Evolutionary conservation across 2,888 invertebrate species (phyloP).

Genomic region (Rhodophaea formosa): DNA sequence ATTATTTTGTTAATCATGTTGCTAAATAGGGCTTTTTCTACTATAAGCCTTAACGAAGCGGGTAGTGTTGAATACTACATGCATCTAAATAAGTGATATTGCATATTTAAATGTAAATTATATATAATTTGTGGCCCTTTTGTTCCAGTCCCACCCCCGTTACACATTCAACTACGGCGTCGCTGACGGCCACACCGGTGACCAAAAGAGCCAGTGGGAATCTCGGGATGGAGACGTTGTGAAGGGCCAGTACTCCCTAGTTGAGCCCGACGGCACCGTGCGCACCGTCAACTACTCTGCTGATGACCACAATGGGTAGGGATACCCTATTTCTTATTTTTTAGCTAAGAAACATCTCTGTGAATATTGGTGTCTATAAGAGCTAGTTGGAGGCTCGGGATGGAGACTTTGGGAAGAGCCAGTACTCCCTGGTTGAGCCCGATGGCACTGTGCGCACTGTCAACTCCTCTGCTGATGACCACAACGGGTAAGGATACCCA

Average conservation of each 20-base stretch:
- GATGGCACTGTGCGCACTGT: slow-evolving; percentile 83
- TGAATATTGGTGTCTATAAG: slow-evolving; percentile 84
- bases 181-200: slow-evolving; percentile 82
- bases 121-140: neutral
- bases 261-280: slow-evolving; percentile 82
- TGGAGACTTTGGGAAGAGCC: slow-evolving; percentile 84
- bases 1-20: no score
- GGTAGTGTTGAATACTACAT: no score
- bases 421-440: slow-evolving; percentile 83
- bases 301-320: slow-evolving; percentile 81
- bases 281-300: slow-evolving; percentile 83
- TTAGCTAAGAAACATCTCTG: no score
- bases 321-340: slow-evolving; percentile 17
- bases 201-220: slow-evolving; percentile 83
- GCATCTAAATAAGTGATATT: no score
- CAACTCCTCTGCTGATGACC: slow-evolving; percentile 82
- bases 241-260: slow-evolving; percentile 84
- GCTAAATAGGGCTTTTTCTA: no score
- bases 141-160: slow-evolving; percentile 79
- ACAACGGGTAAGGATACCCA: slow-evolving; percentile 70
- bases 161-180: slow-evolving; percentile 84
- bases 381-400: slow-evolving; percentile 82
- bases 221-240: slow-evolving; percentile 83
- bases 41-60: no score
- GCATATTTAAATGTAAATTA: neutral